Base-by-base conservation (phyloP, 2,888 invertebrate species). In the Hirtodrosophila cameraria region DNA sequence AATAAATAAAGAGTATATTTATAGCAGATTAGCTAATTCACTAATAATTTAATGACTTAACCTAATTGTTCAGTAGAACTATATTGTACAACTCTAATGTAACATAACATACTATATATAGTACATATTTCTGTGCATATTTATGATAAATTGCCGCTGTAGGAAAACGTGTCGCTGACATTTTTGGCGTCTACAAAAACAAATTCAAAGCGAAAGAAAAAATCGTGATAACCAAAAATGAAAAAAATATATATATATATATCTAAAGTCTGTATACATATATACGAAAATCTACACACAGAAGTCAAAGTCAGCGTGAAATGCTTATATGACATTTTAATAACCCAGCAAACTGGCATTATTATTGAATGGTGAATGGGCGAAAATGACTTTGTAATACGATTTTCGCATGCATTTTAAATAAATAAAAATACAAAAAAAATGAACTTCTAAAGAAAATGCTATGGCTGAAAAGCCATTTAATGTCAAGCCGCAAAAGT, bases 111-210 rank as follows among this genome's bases (percentile, higher is more conserved):
- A 52, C 25, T 16, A 41, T 53, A 15, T 36, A 30, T 59, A 11
- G n/a, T 25, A 12, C 20, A 39, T 33, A 49, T 49, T 41, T 50
- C 38, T 63, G 52, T 63, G 71, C 66, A 81, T 81, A 85, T 82
- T 82, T 82, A 85, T 82, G 82, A 82, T 82, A 82, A 83, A 82
- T 82, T 81, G 81, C 70, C 60, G 65, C 63, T 68, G 67, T 62
- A 45, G 59, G 67, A 59, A 58, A 76, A 85, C 70, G 83, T 82
- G 86, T 70, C 68, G 83, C 71, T 79, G 80, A 79, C 83, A 85
- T 74, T 85, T 23, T 79, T 74, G 71, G 65, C 73, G 76, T 73
- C 76, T 60, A 61, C 58, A 53, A 62, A 79, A 80, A 53, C 42
- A 59, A 59, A 69, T 58, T 60, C 45, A n/a, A 11, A 41, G 9